phyloP scores from a whole-genome alignment of 2,113 vertebrate genomes.

The Proteles cristata region DNA sequence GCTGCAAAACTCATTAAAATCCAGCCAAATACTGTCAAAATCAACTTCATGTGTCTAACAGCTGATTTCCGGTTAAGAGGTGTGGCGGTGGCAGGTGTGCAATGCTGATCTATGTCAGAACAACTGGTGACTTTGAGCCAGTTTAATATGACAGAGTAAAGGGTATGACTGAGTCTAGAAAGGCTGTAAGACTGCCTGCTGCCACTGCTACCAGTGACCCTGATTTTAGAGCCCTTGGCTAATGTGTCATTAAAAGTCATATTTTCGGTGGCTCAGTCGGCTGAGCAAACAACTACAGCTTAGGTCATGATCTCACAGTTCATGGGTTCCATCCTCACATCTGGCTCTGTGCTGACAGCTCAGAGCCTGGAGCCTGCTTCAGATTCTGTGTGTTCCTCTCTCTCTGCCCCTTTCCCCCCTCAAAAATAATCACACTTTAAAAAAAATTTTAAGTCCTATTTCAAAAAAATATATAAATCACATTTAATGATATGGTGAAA shows the following conservation, averaged over 20 bases:
- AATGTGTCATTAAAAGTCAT: background rate
- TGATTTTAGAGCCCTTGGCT: background rate
- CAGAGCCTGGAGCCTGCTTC: no score
- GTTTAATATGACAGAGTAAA: background rate
- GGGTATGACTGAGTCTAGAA: background rate
- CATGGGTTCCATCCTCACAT: no score
- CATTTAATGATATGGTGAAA: background rate
- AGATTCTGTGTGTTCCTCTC: no score
- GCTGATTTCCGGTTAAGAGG: background rate
- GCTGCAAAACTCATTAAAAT: background rate
- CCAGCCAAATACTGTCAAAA: background rate
- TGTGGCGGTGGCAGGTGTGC: background rate
- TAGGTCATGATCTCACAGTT: no score
- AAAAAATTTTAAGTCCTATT: background rate
- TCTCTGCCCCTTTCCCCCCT: no score
- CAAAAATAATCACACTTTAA: no score
- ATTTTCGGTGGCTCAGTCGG: background rate
- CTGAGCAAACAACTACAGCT: no score
- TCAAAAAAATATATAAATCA: background rate
- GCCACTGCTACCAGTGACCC: background rate
- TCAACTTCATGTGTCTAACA: background rate
- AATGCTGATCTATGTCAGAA: background rate
- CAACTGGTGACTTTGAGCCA: background rate
- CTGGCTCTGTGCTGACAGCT: no score
- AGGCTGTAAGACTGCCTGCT: background rate